phyloP scores from a whole-genome alignment of 2,888 invertebrate species.

The Nomada flava region DNA sequence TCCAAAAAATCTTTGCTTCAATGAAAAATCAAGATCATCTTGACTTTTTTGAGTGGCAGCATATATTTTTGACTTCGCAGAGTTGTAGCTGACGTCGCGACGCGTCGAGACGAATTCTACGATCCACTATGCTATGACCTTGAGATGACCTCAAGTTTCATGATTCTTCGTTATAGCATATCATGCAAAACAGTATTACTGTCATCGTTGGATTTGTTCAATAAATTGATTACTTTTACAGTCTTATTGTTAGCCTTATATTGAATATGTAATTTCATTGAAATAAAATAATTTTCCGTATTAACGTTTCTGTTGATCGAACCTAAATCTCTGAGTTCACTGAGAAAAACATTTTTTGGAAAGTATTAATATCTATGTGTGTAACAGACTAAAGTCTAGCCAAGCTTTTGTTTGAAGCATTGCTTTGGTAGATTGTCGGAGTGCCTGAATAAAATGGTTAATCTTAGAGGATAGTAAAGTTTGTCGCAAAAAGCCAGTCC shows the following conservation, averaged over 20 bases:
- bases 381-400: no score
- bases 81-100: neutral
- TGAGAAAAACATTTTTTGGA: no score
- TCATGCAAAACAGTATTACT: conserved; percentile 3
- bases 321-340: no score
- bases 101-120: neutral
- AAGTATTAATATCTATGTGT: no score
- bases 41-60: neutral
- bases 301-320: neutral
- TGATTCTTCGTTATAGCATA: neutral
- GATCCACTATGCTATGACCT: neutral
- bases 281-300: conserved; percentile 1
- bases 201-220: conserved; percentile 1
- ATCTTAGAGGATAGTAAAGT: no score
- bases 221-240: neutral
- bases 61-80: neutral
- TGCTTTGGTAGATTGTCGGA: no score
- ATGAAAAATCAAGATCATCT: no score
- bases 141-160: conserved; percentile 1
- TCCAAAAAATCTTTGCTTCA: neutral
- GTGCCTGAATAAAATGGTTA: no score
- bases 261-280: conserved; percentile 3
- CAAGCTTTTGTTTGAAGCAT: no score
- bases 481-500: no score
- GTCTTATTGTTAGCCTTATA: neutral